Evolutionary conservation across 2,797 vertebrate species (phyloP), one percentile per base, ranked within the genome.

Genomic region (Glyptemys insculpta): DNA sequence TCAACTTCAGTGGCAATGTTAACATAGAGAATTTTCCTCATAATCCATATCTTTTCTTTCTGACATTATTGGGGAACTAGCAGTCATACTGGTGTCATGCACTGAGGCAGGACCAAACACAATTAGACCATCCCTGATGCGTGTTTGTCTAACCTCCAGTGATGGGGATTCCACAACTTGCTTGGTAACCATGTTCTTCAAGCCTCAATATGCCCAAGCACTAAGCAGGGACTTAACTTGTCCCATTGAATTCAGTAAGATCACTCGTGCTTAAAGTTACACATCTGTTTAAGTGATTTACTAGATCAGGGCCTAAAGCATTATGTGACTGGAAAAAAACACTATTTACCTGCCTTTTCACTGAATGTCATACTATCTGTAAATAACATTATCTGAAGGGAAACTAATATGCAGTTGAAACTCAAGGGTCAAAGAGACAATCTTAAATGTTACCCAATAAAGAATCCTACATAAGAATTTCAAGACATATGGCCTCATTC

Each of bases 321-420:
- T 19, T 44, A 1, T 19, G 12, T 47, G 53, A 18, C 6, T 23
- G 4, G 2, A 4, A 19, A n/a, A n/a, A 10, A 2, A 53, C 14
- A 21, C 27, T 27, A 31, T 57, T 89, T 27, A 62, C 6, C 21
- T 11, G 79, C 27, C 62, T 92, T 97, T 92, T 1, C 6, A 16
- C 12, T 79, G 23, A 15, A 5, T 91, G 56, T 68, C 2, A 68
- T 50, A 78, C 2, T 57, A 41, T 11, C 27, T 78, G 5, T 50
- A 92, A 81, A 74, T 52, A 80, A 34, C 52, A 23, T 80, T 53
- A 53, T 16, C 47, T 49, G 8, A 41, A 84, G 21, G 53, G 8
- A 86, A 25, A 83, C 23, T 27, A 82, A 53, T 62, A 79, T 90
- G 83, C 34, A 62, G 4, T 1, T 3, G 34, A 14, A 86, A 85